These are phyloP conservation scores for Ancistrus triradiatus DNA, from an alignment of 2,113 vertebrate genomes.

Conservation along the genomic window DNA sequence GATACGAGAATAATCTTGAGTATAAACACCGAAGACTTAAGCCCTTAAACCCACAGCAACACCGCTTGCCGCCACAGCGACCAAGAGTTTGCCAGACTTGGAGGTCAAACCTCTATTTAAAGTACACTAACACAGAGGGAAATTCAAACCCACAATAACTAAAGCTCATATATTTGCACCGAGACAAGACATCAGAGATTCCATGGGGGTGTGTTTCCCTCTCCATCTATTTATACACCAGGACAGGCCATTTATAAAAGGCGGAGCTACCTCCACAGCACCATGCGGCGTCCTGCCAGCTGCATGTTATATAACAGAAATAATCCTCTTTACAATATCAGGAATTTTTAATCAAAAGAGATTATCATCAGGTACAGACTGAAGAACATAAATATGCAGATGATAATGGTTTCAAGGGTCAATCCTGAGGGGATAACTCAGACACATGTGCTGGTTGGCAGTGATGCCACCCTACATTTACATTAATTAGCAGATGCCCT, in stretches of 20 bases:
- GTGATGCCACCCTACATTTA: too few species aligned
- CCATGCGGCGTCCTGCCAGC: too few species aligned
- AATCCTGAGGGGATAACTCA: too few species aligned
- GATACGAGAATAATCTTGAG: slow-evolving; percentile 19
- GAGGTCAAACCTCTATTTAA: slow-evolving; percentile 10
- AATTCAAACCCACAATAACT: neutral
- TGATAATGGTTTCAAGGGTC: slow-evolving; percentile 19
- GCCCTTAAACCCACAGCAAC: neutral
- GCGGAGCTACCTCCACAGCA: too few species aligned
- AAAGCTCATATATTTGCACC: neutral
- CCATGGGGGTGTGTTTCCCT: too few species aligned
- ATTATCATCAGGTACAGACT: slow-evolving; percentile 10
- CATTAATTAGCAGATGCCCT: too few species aligned
- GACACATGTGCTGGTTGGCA: too few species aligned
- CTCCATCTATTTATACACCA: too few species aligned
- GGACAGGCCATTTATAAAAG: too few species aligned
- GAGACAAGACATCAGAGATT: neutral
- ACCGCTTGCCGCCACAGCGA: neutral
- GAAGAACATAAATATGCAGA: slow-evolving; percentile 32
- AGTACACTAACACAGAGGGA: slow-evolving; percentile 3
- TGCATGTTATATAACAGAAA: slow-evolving; percentile 37
- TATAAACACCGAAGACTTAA: slow-evolving; percentile 19
- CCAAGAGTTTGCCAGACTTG: neutral
- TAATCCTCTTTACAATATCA: slow-evolving; percentile 24
- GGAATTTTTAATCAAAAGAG: neutral